phyloP scores from a whole-genome alignment of 2,113 vertebrate genomes.

The Copsychus sechellarum region DNA sequence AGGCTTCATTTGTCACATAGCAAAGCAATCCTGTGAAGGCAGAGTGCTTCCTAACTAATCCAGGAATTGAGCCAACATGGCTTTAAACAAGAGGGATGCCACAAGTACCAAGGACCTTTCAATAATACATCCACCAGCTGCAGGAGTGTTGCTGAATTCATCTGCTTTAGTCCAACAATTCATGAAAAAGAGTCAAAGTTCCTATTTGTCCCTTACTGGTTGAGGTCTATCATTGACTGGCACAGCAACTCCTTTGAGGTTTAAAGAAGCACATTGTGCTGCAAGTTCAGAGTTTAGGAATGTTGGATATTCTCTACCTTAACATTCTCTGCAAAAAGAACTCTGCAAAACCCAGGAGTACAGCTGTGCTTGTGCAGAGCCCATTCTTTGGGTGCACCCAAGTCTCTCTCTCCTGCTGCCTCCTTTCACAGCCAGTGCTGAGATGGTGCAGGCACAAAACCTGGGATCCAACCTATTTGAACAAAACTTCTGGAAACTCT shows the following conservation, averaged over 20 bases:
- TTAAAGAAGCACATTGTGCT: rapidly evolving
- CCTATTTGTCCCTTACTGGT: not conserved
- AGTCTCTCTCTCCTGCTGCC: not conserved
- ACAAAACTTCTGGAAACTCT: not conserved
- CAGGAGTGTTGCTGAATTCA: not conserved
- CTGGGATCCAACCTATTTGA: not conserved
- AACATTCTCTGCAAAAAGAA: not conserved
- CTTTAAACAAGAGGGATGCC: not conserved
- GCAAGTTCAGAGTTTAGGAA: not conserved
- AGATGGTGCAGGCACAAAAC: not conserved
- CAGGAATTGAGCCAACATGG: not conserved
- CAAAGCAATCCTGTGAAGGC: not conserved
- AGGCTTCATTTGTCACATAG: not conserved
- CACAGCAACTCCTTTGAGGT: not conserved
- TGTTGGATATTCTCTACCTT: rapidly evolving
- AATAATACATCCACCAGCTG: not conserved
- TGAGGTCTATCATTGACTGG: not conserved
- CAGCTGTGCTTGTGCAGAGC: not conserved
- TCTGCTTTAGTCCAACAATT: not conserved
- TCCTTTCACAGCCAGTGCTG: rapidly evolving
- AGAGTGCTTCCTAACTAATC: not conserved
- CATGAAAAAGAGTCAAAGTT: not conserved
- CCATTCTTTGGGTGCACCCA: not conserved
- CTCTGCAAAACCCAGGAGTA: not conserved
- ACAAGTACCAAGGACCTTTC: not conserved